Evolutionary conservation across 30 jellyfish, hydroid and myxozoan genomes (phyloP), one percentile per base, ranked within the genome.

Genomic region (Sanderia malayensis): DNA sequence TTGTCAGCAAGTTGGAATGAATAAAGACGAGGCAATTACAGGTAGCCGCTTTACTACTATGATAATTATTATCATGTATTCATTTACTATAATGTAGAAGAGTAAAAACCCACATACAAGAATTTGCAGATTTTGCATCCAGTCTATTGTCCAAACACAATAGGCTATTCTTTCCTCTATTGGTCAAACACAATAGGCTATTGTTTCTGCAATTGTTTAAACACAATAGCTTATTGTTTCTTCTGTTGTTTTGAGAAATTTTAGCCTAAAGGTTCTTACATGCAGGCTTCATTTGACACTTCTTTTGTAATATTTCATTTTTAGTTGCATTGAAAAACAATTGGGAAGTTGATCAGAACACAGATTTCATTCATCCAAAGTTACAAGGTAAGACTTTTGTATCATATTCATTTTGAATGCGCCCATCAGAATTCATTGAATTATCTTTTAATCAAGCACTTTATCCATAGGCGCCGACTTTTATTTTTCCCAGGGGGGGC

Each of bases 1-100:
- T 62, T 75, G 90, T 52, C 55, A 53, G 21, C 53, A 71, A 37
- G 67, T 86, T 26, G 96, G 96, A 8, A 41, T 74, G 69, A 57
- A 44, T 28, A 92, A 86, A 31, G 64, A 65, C 11, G 81, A 79
- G 24, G 94, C 83, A 20, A 24, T 79, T 41, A 41, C 15, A 41
- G 55, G 55, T 41, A 41, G 55, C 15, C 15, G 8, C 15, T 41
- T 15, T 41, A 41, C 55, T 6, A 15, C 11, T 41, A 41, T 41
- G 8, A 15, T 6, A 41, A 15, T 41, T 41, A 15, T 15, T 41
- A 41, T 6, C 11, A 15, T 8, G 55, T 15, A 41, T 41, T 6
- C 15, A n/a, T n/a, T n/a, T n/a, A n/a, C n/a, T n/a, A n/a, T n/a
- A n/a, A n/a, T n/a, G n/a, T n/a, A n/a, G n/a, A n/a, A n/a, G n/a